A percentile compares a stretch with the other conserved stretches of the same genome.
These are phyloP conservation scores for Drosophila infuscata DNA, from an alignment of 2,888 invertebrate genomes.

Conservation along the genomic window DNA sequence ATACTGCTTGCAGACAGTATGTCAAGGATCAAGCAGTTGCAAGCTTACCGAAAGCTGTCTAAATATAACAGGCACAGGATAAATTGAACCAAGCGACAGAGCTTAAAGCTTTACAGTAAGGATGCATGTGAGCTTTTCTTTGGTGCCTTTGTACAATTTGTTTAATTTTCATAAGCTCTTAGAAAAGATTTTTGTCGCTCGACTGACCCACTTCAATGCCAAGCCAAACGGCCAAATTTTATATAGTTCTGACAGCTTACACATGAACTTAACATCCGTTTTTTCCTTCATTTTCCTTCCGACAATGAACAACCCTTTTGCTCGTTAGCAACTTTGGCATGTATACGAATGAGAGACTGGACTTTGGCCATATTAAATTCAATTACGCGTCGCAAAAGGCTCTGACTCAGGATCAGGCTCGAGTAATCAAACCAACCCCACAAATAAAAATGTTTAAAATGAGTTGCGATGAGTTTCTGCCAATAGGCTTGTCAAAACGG, in stretches of 20 bases:
- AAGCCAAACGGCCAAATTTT: conserved; percentile 35
- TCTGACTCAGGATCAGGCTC: not conserved
- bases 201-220: conserved; percentile 52
- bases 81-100: fast-evolving
- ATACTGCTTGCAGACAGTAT: conserved; percentile 7
- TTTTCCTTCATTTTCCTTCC: not conserved
- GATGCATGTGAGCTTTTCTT: conserved; percentile 6
- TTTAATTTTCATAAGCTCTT: not conserved
- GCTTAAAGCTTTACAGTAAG: conserved; percentile 9
- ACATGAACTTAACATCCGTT: conserved; percentile 4
- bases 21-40: not conserved
- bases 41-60: conserved; percentile 17
- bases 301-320: conserved; percentile 18
- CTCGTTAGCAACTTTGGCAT: conserved; percentile 11
- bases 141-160: not conserved
- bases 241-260: conserved; percentile 27
- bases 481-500: conserved; percentile 12
- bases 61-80: not conserved
- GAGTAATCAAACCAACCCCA: not conserved
- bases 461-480: conserved; percentile 2
- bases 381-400: conserved; percentile 31
- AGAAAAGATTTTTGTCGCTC: conserved; percentile 24
- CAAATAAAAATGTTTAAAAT: conserved; percentile 17
- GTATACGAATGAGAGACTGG: conserved; percentile 3
- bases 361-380: conserved; percentile 45